Conservation (phyloP, 1,140 invertebrate genomes). For the Augochlora pura region DNA sequence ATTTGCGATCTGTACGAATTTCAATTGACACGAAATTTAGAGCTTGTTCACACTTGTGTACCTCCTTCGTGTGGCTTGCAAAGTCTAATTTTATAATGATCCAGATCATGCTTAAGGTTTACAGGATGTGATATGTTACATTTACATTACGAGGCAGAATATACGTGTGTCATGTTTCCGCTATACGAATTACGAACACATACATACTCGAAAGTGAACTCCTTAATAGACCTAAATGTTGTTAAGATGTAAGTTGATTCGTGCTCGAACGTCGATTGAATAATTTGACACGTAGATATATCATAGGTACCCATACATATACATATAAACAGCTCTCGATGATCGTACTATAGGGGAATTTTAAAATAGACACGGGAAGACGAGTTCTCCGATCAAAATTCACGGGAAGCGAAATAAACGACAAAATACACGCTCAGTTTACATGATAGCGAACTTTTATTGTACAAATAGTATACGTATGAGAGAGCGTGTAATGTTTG, state of each 20-base stretch:
- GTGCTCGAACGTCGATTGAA: background rate
- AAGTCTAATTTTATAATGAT: constrained; percentile 39
- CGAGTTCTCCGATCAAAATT: background rate
- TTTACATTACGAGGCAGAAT: background rate
- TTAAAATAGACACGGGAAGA: background rate
- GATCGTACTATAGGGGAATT: background rate
- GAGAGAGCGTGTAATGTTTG: constrained; percentile 31
- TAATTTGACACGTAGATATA: background rate
- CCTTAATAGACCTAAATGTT: constrained; percentile 18
- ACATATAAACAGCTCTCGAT: background rate
- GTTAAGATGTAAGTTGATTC: constrained; percentile 23
- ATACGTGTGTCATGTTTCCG: constrained; percentile 6
- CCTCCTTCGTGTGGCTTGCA: constrained; percentile 16
- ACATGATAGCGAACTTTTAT: constrained; percentile 35
- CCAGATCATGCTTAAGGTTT: constrained; percentile 13
- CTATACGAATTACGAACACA: constrained; percentile 5
- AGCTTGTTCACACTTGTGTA: constrained; percentile 25
- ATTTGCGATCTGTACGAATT: constrained; percentile 3
- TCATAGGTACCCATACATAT: background rate
- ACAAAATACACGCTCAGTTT: constrained; percentile 35
- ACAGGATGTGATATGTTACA: constrained; percentile 19
- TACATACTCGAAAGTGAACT: constrained; percentile 10
- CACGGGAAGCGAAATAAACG: background rate
- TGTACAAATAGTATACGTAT: constrained; percentile 54
- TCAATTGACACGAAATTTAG: constrained; percentile 4